Evolutionary conservation across 2,888 invertebrate species (phyloP).

Genomic region (Thereva unica): DNA sequence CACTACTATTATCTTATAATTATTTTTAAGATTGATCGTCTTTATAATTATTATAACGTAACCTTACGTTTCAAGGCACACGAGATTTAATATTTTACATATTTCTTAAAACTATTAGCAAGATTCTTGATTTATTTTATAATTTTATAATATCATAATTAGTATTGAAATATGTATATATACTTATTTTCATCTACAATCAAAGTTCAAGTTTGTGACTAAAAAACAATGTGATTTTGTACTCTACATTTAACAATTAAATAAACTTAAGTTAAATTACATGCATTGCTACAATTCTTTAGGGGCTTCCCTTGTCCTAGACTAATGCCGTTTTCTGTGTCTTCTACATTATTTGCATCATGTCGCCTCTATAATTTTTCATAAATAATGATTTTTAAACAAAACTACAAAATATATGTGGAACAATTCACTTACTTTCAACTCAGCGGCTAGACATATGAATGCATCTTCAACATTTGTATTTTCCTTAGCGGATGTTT

Average conservation of each 20-base stretch:
- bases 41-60: not conserved
- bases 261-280: slow-evolving; percentile 53
- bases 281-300: slow-evolving; percentile 70
- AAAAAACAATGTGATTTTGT: not conserved
- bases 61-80: slow-evolving; percentile 31
- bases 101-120: no score
- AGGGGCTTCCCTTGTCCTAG: slow-evolving; percentile 69
- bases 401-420: not conserved
- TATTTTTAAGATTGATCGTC: no score
- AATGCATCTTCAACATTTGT: slow-evolving; percentile 90
- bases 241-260: no score
- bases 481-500: slow-evolving; percentile 90
- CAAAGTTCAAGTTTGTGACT: not conserved
- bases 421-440: slow-evolving; percentile 66
- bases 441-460: slow-evolving; percentile 80
- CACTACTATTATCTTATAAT: no score
- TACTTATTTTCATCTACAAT: no score
- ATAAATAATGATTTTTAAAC: slow-evolving; percentile 24
- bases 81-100: no score
- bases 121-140: no score
- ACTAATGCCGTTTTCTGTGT: slow-evolving; percentile 68
- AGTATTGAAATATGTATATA: no score
- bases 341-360: slow-evolving; percentile 67
- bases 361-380: slow-evolving; percentile 68
- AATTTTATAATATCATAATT: no score